Evolutionary conservation across 2,888 invertebrate genomes (phyloP), one percentile per base, ranked within the genome.

Genomic region (Sycophila texana): DNA sequence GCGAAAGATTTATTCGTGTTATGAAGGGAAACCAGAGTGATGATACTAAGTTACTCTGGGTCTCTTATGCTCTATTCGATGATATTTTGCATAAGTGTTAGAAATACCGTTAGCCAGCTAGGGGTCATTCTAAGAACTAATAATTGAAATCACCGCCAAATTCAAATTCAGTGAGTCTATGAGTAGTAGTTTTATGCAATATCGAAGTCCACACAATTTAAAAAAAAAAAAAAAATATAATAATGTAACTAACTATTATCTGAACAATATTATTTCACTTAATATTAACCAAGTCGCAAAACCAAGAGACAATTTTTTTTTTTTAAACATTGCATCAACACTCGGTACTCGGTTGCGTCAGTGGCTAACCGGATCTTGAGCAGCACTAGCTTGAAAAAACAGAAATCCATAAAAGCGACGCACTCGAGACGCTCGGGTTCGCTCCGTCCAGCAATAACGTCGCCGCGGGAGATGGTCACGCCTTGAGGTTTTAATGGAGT

Each of bases 1-100:
- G 89, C 90, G 89, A 90, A 90, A 90, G 89, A 90, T 90, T 89
- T 88, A 88, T 87, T 79, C 89, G 89, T 86, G 77, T 86, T 53
- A 85, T 89, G 89, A 88, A 88, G 88, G 88, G 88, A 89, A 87
- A 87, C 88, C 88, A 87, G 89, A 89, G 88, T 83, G 30, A 63
- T 67, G 72, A 81, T 16, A n/a, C n/a, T 1, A 3, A 1, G n/a
- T 30, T 2, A 5, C 63, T 7, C n/a, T 2, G 12, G 2, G 4
- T 3, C 18, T 18, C n/a, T 16, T 63, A 18, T 63, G 39, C 18
- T 2, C 39, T 63, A 39, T n/a, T n/a, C 16, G 18, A 39, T n/a
- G n/a, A n/a, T 18, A 39, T 12, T 63, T 63, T 39, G n/a, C 18
- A 0, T 63, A 39, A 10, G 63, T 30, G 16, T 47, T 39, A 39